Evolutionary conservation across 2,797 vertebrate species (phyloP).

Genomic region (Protosalanx chinensis): DNA sequence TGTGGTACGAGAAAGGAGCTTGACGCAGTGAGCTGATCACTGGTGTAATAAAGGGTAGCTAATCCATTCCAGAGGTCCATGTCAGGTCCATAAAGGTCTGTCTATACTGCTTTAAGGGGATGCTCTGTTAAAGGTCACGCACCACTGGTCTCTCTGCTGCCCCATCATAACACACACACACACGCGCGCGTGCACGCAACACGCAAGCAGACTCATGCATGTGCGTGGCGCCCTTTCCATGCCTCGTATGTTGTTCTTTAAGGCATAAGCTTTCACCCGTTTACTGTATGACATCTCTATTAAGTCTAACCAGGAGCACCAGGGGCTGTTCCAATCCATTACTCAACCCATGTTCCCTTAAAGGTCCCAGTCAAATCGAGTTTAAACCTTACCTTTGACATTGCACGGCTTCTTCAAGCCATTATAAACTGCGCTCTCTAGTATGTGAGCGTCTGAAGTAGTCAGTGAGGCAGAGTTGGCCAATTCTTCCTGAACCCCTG

Average conservation of each 20-base stretch:
- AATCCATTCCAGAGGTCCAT: constrained; percentile 28
- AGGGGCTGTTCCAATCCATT: constrained; percentile 39
- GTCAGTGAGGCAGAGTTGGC: neutral
- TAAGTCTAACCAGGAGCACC: constrained; percentile 33
- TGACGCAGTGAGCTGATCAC: constrained; percentile 39
- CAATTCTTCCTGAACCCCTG: neutral
- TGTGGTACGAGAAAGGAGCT: constrained; percentile 20
- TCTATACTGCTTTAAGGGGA: constrained; percentile 38
- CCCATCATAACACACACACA: constrained; percentile 17
- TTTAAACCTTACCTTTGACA: constrained; percentile 44
- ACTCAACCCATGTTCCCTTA: constrained; percentile 36
- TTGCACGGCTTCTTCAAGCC: constrained; percentile 37
- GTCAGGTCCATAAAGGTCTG: constrained; percentile 32
- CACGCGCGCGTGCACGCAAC: neutral
- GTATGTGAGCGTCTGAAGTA: neutral
- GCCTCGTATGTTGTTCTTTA: neutral
- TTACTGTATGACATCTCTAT: constrained; percentile 35
- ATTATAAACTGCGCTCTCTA: constrained; percentile 4
- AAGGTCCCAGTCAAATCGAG: constrained; percentile 41
- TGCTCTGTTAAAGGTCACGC: constrained; percentile 42
- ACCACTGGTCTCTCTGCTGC: constrained; percentile 34
- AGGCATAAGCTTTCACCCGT: constrained; percentile 27
- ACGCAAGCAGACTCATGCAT: constrained; percentile 4
- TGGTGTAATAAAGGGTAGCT: constrained; percentile 50
- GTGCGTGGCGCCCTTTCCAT: neutral